These are phyloP conservation scores for Lordiphosa mommai DNA, from an alignment of 1,140 invertebrate genomes.

Conservation along the genomic window DNA sequence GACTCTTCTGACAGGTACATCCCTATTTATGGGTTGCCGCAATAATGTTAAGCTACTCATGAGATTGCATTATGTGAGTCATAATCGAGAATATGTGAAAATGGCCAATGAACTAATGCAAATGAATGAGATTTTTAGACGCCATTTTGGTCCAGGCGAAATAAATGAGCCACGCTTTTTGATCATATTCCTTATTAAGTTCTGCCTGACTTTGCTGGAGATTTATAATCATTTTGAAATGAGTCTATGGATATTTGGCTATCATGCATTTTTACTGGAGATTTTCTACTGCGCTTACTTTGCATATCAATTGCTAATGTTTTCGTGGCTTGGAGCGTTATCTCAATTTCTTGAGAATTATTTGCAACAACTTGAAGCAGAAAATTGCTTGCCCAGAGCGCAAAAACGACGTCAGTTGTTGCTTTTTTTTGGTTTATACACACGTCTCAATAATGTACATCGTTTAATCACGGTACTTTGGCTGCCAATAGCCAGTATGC, in stretches of 20 bases:
- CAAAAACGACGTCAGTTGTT: neutral
- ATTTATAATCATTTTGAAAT: neutral
- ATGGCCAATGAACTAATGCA: neutral
- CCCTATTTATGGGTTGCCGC: no score
- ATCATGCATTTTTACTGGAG: neutral
- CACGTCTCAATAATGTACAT: constrained; percentile 7
- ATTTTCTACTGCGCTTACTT: constrained; percentile 9
- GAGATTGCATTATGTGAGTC: neutral
- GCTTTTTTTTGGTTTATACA: neutral
- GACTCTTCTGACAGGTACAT: no score
- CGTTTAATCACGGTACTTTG: neutral
- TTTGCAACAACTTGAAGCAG: no score
- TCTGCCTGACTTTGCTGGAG: neutral
- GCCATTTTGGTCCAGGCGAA: neutral
- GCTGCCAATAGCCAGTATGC: constrained; percentile 11
- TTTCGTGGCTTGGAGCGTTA: constrained; percentile 4
- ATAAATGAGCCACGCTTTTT: neutral
- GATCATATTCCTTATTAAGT: neutral
- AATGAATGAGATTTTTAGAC: neutral
- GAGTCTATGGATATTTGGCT: neutral
- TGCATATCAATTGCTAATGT: constrained; percentile 13
- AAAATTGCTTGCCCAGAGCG: no score
- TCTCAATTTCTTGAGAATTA: neutral
- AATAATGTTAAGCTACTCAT: neutral
- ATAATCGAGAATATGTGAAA: neutral